These are phyloP conservation scores for Cepaea hortensis DNA, from an alignment of 2,888 invertebrate genomes.

Conservation along the genomic window DNA sequence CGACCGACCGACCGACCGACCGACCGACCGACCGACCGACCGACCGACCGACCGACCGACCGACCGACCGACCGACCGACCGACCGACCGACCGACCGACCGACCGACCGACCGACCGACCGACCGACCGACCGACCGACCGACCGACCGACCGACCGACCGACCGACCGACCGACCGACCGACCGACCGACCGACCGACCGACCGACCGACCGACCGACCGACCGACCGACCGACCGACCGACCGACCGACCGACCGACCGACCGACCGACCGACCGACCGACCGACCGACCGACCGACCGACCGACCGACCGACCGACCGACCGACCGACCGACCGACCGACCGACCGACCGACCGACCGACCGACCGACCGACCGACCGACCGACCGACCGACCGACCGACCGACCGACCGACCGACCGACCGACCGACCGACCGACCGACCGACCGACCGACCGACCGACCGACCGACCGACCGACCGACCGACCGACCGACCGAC, in stretches of 20 bases:
- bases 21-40: not conserved
- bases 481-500: constrained; percentile 25
- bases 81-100: no score
- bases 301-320: not conserved
- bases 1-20: not conserved
- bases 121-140: constrained; percentile 13
- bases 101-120: constrained; percentile 5
- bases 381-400: not conserved
- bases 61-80: not conserved
- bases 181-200: not conserved
- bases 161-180: not conserved
- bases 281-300: not conserved
- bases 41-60: not conserved
- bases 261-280: not conserved
- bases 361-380: constrained; percentile 23
- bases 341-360: not conserved
- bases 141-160: not conserved
- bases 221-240: not conserved
- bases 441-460: not conserved
- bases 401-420: not conserved
- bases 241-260: constrained; percentile 16
- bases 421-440: not conserved
- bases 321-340: no score
- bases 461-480: not conserved
- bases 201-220: no score